Evolutionary conservation across 2,113 vertebrate genomes (phyloP), one percentile per base, ranked within the genome.

Genomic region (Apodemus sylvaticus): DNA sequence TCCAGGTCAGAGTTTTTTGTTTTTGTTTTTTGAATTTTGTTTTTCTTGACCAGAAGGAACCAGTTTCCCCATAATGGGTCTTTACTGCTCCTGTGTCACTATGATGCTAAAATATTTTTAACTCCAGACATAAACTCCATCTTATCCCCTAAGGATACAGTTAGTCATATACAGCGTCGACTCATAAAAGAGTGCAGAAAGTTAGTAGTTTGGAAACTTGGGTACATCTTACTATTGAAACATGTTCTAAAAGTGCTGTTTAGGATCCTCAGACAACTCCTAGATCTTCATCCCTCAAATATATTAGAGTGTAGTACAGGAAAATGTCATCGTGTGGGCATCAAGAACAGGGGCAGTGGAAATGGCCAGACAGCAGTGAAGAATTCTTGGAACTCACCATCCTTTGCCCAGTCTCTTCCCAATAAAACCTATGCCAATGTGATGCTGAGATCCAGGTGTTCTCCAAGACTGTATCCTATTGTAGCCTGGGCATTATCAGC

Each of bases 391-490:
- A 83, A 51, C 9, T 68, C 11, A 34, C 26, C 22, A 29, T 22
- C 62, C 39, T 86, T 53, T 66, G 53, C 22, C 24, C n/a, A 39
- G 51, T 9, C 42, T 51, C 60, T 76, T 76, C 19, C 55, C 42
- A 34, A 7, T n/a, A 39, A 58, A 55, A 36, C 53, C 11, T 4
- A 29, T 13, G 36, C 16, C 3, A 8, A 34, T 1, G 1, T 2
- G 19, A 76, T 9, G 2, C 51, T 51, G 9, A 70, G 9, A 11
- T 34, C 20, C 14, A 16, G 24, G 36, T 20, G 0, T 66, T n/a
- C 31, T 36, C 85, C 7, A 36, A 85, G 66, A 19, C n/a, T 34
- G 31, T 12, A 22, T 3, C 12, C 20, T 70, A 5, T 3, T 55
- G 8, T 3, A 55, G 45, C 14, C 20, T 34, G 16, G 6, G 10